Base-by-base conservation (phyloP, 2,888 invertebrate species). In the Quadroppia sp. region DNA sequence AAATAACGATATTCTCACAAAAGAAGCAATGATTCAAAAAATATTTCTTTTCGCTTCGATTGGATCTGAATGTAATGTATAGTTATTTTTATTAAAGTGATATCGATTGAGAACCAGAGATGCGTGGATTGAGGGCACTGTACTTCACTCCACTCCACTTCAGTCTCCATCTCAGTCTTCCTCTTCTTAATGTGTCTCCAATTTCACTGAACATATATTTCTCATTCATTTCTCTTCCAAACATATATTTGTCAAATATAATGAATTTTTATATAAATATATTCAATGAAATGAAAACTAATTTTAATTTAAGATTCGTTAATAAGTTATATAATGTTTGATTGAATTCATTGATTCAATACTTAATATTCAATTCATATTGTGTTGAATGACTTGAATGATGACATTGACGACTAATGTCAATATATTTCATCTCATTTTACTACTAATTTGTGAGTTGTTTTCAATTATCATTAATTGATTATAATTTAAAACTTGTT, bases 41-140 rank as follows among this genome's bases (percentile, higher is more conserved):
- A 13, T 15, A 13, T 45, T 15, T 45, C 45, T 45, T 15, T 15
- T 45, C 15, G 4, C 6, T 53, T 53, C 3, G 20, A 53, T 3
- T 53, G 13, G 6, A 53, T 53, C 23, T 53, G 15, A 2, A 53
- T 28, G 32, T 36, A 40, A 64, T 69, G 17, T 25, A 45, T 40
- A 45, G 45, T 15, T 45, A 17, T 45, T 25, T 25, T 69, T 9
- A 69, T 45, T 45, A 45, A 42, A 23, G 13, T 69, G 45, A 45
- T 69, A 69, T 69, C 69, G 69, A 69, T 45, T 45, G 15, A 42
- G n/a, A 28, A 23, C 23, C 3, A 15, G 69, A 20, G 69, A 69
- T 69, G 69, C 69, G 69, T 69, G 40, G 42, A 42, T 69, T 45
- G 17, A n/a, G n/a, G n/a, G n/a, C n/a, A n/a, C n/a, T n/a, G n/a